Percentiles rank a stretch among this genome's conserved stretches.
phyloP scores from a whole-genome alignment of 2,888 invertebrate species.

The Ischnus inquisitorius region DNA sequence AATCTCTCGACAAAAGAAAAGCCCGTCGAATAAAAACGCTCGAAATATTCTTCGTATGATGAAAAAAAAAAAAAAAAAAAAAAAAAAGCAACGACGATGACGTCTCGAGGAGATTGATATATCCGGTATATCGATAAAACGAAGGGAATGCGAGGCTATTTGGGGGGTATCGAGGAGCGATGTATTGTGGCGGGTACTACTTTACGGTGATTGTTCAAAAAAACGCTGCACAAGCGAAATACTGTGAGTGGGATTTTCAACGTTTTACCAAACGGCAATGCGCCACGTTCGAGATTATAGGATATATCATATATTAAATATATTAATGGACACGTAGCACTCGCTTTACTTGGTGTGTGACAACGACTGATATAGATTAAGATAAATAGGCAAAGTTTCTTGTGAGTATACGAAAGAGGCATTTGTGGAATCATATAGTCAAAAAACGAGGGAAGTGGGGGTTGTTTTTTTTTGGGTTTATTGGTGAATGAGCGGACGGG shows the following conservation, averaged over 20 bases:
- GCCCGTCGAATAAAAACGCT: too few relatives aligned
- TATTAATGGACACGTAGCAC: constrained; percentile 75
- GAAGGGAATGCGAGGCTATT: constrained; percentile 3
- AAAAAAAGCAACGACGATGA: not conserved
- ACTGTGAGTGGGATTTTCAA: constrained; percentile 83
- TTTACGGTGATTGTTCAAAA: constrained; percentile 84
- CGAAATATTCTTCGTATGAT: too few relatives aligned
- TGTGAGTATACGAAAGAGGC: constrained; percentile 43
- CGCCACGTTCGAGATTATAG: constrained; percentile 71
- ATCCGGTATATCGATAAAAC: not conserved
- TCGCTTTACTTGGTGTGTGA: constrained; percentile 70
- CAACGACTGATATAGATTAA: constrained; percentile 56
- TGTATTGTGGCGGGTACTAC: constrained; percentile 81
- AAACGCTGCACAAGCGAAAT: constrained; percentile 85
- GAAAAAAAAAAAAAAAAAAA: too few relatives aligned
- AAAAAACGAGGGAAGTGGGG: constrained; percentile 12
- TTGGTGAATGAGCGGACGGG: constrained; percentile 49
- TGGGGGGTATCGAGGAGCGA: constrained; percentile 13
- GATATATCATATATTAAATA: constrained; percentile 70
- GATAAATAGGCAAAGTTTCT: constrained; percentile 43
- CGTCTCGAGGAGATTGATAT: not conserved
- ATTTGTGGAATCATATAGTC: constrained; percentile 44
- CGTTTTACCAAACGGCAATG: constrained; percentile 80
- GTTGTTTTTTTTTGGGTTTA: constrained; percentile 13
- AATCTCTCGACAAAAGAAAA: too few relatives aligned